These are phyloP conservation scores for Apis cerana DNA, from an alignment of 1,140 invertebrate genomes.

Conservation along the genomic window DNA sequence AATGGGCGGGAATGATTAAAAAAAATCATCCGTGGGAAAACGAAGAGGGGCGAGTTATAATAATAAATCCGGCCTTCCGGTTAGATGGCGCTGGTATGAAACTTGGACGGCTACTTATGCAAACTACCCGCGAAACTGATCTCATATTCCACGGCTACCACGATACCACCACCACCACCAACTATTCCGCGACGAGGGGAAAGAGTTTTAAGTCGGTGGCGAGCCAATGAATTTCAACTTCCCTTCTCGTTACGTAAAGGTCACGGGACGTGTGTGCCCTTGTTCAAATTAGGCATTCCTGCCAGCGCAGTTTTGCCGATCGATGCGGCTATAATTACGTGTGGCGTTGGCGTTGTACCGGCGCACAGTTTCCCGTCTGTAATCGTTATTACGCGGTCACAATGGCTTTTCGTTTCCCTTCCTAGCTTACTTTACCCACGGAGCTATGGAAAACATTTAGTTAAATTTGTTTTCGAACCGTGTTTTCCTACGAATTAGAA, in stretches of 20 bases:
- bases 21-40: not conserved
- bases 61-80: not conserved
- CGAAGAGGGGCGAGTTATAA: too few species aligned
- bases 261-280: constrained; percentile 6
- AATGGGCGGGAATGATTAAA: not conserved
- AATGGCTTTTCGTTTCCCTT: too few species aligned
- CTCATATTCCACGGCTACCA: constrained; percentile 55
- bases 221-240: constrained; percentile 57
- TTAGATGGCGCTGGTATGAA: constrained; percentile 23
- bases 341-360: not conserved
- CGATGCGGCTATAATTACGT: constrained; percentile 35
- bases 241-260: constrained; percentile 46
- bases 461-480: too few species aligned
- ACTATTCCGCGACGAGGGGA: constrained; percentile 29
- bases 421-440: too few species aligned
- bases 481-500: not conserved
- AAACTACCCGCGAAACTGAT: constrained; percentile 56
- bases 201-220: constrained; percentile 49
- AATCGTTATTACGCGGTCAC: not conserved
- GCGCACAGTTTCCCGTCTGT: not conserved
- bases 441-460: too few species aligned
- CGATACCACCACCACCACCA: constrained; percentile 45
- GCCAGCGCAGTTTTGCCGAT: not conserved
- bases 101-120: constrained; percentile 50
- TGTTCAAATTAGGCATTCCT: constrained; percentile 33